phyloP scores from a whole-genome alignment of 2,888 invertebrate genomes.

The Andrena marginata region DNA sequence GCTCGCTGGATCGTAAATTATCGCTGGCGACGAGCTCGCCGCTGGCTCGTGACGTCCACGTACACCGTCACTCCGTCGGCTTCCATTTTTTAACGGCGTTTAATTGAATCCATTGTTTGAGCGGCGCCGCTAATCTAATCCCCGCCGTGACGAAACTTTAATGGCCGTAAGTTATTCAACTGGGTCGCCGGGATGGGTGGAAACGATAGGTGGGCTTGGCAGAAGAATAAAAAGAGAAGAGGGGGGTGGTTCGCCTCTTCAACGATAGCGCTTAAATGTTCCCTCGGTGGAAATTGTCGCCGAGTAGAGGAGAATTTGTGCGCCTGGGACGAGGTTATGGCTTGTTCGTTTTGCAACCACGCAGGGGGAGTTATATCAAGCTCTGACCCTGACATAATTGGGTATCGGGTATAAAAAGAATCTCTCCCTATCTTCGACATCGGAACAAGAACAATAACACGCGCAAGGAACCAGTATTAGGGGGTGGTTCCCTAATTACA shows the following conservation, averaged over 20 bases:
- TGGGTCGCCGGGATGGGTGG: background rate
- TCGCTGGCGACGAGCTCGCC: constrained; percentile 61
- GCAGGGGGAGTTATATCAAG: too few species aligned
- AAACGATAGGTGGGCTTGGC: constrained; percentile 8
- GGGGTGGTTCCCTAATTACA: constrained; percentile 80
- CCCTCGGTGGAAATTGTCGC: too few species aligned
- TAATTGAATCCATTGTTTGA: constrained; percentile 71
- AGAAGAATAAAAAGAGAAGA: background rate
- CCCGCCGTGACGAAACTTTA: constrained; percentile 42
- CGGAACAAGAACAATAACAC: constrained; percentile 57
- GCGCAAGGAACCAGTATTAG: constrained; percentile 59
- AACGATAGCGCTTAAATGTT: too few species aligned
- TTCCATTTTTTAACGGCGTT: constrained; percentile 66
- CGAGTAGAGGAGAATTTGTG: too few species aligned
- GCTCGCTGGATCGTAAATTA: constrained; percentile 76
- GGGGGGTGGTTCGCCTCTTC: too few species aligned
- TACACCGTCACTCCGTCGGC: constrained; percentile 58
- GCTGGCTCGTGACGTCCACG: constrained; percentile 50
- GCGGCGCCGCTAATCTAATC: constrained; percentile 51
- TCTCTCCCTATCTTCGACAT: background rate
- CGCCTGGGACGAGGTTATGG: too few species aligned
- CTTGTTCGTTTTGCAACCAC: too few species aligned
- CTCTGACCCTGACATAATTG: background rate
- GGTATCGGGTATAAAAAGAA: background rate
- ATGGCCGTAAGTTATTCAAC: constrained; percentile 51